Conservation (phyloP, 2,113 vertebrate genomes). For the Dasyurus viverrinus region DNA sequence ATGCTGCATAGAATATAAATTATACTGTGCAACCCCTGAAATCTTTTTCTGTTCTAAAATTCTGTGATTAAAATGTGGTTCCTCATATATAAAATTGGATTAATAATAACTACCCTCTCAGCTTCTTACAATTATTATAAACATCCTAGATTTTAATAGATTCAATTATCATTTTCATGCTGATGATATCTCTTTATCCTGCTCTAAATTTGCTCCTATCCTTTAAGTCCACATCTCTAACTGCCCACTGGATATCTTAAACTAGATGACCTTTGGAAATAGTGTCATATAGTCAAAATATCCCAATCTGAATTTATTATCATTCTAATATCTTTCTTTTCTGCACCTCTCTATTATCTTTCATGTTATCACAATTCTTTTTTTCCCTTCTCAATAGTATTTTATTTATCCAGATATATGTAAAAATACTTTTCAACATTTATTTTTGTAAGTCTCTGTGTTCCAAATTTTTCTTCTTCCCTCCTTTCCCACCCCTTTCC, state of each 20-base stretch:
- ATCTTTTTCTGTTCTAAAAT: background rate
- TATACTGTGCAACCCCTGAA: background rate
- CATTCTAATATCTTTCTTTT: background rate
- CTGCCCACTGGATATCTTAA: background rate
- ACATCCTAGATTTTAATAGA: background rate
- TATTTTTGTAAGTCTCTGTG: no score
- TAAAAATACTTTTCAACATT: no score
- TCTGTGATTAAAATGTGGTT: background rate
- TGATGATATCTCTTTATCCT: background rate
- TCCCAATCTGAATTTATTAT: background rate
- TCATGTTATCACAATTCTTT: background rate
- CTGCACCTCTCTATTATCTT: background rate
- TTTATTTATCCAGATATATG: no score
- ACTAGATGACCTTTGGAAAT: background rate
- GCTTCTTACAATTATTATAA: background rate
- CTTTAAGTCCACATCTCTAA: background rate
- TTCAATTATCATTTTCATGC: background rate
- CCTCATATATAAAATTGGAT: background rate
- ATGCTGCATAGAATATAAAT: no score
- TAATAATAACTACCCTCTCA: background rate
- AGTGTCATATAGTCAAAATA: background rate
- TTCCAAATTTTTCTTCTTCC: no score
- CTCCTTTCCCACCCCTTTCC: no score
- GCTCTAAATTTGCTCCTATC: background rate
- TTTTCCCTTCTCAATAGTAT: no score